phyloP scores from a whole-genome alignment of 2,113 vertebrate species.

The Otolemur garnettii region DNA sequence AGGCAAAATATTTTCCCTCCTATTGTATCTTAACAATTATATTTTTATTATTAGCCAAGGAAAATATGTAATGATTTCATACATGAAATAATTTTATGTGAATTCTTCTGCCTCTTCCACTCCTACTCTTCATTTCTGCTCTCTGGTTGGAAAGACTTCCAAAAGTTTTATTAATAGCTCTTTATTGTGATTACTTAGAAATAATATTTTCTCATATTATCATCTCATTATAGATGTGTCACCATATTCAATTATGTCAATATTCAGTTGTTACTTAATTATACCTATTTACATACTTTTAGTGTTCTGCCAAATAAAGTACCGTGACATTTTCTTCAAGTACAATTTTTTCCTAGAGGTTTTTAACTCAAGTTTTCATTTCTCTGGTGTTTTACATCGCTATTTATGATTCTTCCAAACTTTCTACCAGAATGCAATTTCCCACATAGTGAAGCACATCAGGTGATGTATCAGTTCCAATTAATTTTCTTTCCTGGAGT shows the following conservation, averaged over 20 bases:
- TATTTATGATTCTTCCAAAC: neutral
- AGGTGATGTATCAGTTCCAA: neutral
- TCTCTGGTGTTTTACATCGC: neutral
- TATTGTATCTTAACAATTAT: neutral
- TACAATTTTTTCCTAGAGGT: neutral
- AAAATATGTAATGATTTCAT: neutral
- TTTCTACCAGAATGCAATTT: neutral
- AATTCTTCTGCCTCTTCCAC: neutral
- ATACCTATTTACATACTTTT: neutral
- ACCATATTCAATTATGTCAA: neutral
- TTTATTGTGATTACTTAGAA: neutral
- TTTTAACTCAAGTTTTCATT: neutral
- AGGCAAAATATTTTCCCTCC: neutral
- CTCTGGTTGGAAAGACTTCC: neutral
- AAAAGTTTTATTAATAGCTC: neutral
- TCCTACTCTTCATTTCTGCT: neutral
- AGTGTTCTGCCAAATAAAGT: neutral
- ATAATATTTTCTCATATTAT: neutral
- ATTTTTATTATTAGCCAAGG: neutral
- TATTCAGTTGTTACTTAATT: neutral
- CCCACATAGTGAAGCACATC: neutral
- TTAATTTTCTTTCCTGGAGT: constrained; percentile 17
- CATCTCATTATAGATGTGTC: neutral
- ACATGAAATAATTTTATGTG: neutral
- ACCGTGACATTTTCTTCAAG: neutral